Base-by-base conservation (phyloP, 2,797 vertebrate genomes). In the Protosalanx chinensis region DNA sequence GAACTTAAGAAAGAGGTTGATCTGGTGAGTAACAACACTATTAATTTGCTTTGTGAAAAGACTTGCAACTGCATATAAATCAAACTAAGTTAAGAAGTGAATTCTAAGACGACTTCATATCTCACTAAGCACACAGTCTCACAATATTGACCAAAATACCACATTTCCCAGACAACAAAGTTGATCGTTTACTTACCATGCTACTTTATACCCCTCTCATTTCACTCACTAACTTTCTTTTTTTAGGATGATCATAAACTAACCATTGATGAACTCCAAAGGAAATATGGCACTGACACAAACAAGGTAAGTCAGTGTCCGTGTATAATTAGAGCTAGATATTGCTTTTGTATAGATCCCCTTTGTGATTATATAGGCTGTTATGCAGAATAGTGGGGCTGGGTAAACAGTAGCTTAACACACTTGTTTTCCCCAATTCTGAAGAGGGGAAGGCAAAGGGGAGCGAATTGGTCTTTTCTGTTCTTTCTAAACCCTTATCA, bases 1-100 rank as follows among this genome's bases (percentile, higher is more conserved):
- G 97, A 98, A 0, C 91, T 98, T 67, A 99, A 99, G 82, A 98
- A 99, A 84, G 97, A 99, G 87, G 96, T 98, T 0, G 82, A 92
- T 61, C 82, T 99, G 95, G 97, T 98, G 81, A 93, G 95, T 87
- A 33, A n/a, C 18, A 67, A 27, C 8, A 23, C 59, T 12, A 18
- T n/a, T 27, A 18, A 13, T 61, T 61, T 35, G 4, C 33, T 35
- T 35, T 41, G 37, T 12, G 37, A 41, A 41, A 41, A 18, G 20
- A 20, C n/a, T 27, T 29, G 51, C 41, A 46, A 46, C 3, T 51
- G 3, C 13, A 51, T 51, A 13, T 51, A n/a, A 16, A 18, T 18
- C 3, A n/a, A n/a, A 53, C 13, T 53, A 4, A 16, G 7, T 41
- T 53, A 53, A 2, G 13, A 16, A 2, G 3, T 53, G 51, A 53